These are phyloP conservation scores for Catagonus wagneri DNA, from an alignment of 2,113 vertebrate genomes.

Conservation along the genomic window DNA sequence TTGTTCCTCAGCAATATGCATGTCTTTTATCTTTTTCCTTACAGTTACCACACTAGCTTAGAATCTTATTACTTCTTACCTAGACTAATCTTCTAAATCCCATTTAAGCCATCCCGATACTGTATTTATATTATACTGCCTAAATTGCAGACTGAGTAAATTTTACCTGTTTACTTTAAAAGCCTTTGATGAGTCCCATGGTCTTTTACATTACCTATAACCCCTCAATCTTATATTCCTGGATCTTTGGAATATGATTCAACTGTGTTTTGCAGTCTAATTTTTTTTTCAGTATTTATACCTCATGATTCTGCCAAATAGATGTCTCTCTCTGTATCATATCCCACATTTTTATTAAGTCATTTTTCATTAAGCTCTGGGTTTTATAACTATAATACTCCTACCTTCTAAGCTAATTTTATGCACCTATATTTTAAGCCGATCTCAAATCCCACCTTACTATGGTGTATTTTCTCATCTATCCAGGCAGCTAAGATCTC, in stretches of 20 bases:
- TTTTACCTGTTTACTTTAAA: conserved; percentile 9
- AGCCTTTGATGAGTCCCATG: neutral
- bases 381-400: neutral
- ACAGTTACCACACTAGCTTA: neutral
- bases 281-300: neutral
- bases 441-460: neutral
- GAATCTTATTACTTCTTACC: neutral
- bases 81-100: neutral
- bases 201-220: neutral
- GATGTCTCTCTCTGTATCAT: neutral
- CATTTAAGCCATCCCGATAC: neutral
- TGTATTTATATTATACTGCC: neutral
- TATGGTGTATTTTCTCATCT: neutral
- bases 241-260: neutral
- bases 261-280: neutral
- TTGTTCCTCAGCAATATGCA: neutral
- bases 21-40: neutral
- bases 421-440: neutral
- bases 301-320: neutral
- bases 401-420: neutral
- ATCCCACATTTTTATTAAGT: conserved; percentile 8
- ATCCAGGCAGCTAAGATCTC: neutral
- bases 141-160: neutral
- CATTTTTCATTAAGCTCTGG: neutral
- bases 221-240: neutral